Conservation (phyloP, 2,113 vertebrate species). For the Irena cyanogastra region DNA sequence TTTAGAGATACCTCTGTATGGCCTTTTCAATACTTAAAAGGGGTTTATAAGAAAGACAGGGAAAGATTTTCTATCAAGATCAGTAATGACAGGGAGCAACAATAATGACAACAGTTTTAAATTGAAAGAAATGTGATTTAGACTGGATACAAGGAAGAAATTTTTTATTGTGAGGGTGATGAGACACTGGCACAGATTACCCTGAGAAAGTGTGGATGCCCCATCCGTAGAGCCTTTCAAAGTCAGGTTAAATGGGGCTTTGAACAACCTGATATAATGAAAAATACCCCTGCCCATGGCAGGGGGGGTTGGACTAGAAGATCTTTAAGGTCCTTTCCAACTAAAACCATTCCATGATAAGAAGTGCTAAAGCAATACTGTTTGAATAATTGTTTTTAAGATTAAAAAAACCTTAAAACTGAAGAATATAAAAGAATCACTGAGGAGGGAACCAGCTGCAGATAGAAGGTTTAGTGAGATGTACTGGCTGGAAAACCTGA, state of each 20-base stretch:
- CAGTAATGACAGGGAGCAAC: not conserved
- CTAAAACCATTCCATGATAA: not conserved
- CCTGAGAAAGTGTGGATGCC: not conserved
- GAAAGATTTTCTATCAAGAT: not conserved
- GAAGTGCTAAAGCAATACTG: not conserved
- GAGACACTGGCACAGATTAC: not conserved
- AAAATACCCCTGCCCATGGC: not conserved
- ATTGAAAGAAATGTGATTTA: not conserved
- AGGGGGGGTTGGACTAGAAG: not conserved
- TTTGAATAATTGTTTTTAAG: not conserved
- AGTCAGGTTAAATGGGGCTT: not conserved
- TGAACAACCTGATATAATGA: not conserved
- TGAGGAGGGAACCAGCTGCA: not conserved
- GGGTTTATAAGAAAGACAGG: not conserved
- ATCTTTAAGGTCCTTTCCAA: not conserved
- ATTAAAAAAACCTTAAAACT: not conserved
- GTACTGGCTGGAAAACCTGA: not conserved
- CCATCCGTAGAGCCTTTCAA: not conserved
- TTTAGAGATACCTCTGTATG: not conserved
- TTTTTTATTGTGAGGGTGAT: not conserved
- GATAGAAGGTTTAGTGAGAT: not conserved
- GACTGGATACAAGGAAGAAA: not conserved
- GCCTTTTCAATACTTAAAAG: not conserved
- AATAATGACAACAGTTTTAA: not conserved
- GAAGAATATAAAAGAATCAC: not conserved